Conservation (phyloP, 35 echinoderm and acorn worm genomes). For the Strongylocentrotus purpuratus region DNA sequence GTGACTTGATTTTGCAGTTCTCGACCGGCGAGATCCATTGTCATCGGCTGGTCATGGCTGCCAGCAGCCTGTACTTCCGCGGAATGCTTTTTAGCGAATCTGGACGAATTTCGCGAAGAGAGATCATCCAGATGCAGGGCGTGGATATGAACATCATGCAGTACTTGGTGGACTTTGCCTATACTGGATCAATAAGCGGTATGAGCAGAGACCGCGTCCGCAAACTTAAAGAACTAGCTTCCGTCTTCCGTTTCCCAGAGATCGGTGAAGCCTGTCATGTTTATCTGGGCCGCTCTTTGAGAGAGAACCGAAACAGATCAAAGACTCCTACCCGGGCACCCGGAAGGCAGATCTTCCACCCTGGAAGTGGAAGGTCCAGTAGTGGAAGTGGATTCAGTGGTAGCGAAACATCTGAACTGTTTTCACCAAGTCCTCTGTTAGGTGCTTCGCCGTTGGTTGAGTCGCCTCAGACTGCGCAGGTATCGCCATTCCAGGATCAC, state of each 20-base stretch:
- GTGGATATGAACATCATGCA: conserved; percentile 80
- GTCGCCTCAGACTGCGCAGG: neutral
- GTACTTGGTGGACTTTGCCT: conserved; percentile 86
- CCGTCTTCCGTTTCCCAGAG: conserved; percentile 59
- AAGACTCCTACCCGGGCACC: conserved; percentile 14
- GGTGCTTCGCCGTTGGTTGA: conserved; percentile 23
- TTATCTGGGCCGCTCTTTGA: conserved; percentile 46
- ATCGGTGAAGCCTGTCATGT: conserved; percentile 57
- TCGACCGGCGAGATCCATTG: conserved; percentile 77
- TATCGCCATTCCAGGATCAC: neutral
- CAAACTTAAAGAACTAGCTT: conserved; percentile 68
- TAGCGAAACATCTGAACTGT: conserved; percentile 28
- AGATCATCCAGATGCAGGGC: conserved; percentile 88
- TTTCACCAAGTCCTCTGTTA: conserved; percentile 21
- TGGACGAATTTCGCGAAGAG: conserved; percentile 62
- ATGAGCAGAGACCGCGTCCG: conserved; percentile 66
- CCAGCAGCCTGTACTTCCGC: conserved; percentile 80
- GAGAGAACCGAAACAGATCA: conserved; percentile 58
- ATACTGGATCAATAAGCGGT: conserved; percentile 66
- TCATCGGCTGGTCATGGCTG: conserved; percentile 77
- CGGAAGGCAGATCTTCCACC: conserved; percentile 29
- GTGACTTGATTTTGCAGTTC: conserved; percentile 78
- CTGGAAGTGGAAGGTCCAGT: conserved; percentile 42
- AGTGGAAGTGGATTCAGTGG: conserved; percentile 46
- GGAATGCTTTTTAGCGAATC: conserved; percentile 61